Evolutionary conservation across 2,113 vertebrate species (phyloP).

Genomic region (Panurus biarmicus): DNA sequence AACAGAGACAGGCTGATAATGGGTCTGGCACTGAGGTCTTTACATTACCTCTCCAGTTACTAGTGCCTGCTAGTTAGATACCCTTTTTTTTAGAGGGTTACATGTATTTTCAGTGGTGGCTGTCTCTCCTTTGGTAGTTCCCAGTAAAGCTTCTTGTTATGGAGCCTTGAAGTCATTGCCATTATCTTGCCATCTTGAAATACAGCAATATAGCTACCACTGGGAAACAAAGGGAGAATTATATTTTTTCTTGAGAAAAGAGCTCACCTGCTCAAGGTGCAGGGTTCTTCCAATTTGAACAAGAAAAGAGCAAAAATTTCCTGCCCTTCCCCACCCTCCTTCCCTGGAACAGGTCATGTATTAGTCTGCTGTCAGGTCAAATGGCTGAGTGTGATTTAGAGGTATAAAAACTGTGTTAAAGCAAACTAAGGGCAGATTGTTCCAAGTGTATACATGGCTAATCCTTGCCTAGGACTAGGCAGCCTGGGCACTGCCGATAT

Average conservation of each 20-base stretch:
- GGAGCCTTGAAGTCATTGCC: not conserved
- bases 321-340: not conserved
- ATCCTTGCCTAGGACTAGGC: constrained; percentile 47
- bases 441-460: constrained; percentile 42
- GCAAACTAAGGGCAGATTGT: constrained; percentile 67
- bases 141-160: not conserved
- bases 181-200: constrained; percentile 7
- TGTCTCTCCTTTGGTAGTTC: not conserved
- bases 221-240: not conserved
- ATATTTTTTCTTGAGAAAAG: not conserved
- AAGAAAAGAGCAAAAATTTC: not conserved
- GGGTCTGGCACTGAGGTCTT: not conserved
- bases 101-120: not conserved
- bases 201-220: not conserved
- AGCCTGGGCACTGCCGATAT: not conserved
- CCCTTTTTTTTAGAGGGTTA: not conserved
- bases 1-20: not conserved
- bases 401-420: constrained; percentile 42
- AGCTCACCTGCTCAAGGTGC: not conserved
- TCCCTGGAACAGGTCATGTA: not conserved
- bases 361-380: constrained; percentile 43
- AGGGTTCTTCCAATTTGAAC: not conserved
- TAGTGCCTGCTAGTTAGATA: not conserved
- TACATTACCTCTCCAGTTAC: not conserved
- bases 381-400: constrained; percentile 51